Conservation (phyloP, 2,888 invertebrate species). For the Agrochola lychnidis region DNA sequence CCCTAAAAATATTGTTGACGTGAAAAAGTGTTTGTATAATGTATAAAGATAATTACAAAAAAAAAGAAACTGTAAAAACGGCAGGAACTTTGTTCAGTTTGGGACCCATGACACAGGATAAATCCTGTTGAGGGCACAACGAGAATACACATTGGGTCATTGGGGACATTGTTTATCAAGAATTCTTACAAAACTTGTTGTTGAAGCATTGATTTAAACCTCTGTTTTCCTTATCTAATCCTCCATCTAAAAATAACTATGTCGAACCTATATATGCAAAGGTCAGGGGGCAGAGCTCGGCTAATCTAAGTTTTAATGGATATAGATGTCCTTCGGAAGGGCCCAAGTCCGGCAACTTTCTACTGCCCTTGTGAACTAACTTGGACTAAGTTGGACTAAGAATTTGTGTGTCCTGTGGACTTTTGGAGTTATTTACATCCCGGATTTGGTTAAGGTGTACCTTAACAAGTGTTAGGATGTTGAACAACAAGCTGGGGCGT, state of each 20-base stretch:
- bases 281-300: constrained; percentile 32
- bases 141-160: background rate
- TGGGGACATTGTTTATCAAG: background rate
- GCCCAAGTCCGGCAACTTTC: constrained; percentile 48
- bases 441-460: constrained; percentile 24
- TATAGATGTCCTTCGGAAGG: constrained; percentile 57
- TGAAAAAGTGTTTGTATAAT: background rate
- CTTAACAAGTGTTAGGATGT: constrained; percentile 4
- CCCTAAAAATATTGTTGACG: background rate
- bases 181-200: background rate
- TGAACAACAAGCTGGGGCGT: background rate
- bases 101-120: background rate
- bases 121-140: background rate
- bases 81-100: background rate
- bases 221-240: constrained; percentile 13
- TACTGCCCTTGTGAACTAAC: constrained; percentile 37
- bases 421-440: constrained; percentile 47
- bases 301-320: constrained; percentile 70
- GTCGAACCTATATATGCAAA: constrained; percentile 38
- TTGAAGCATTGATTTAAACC: background rate
- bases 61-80: background rate
- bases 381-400: constrained; percentile 49
- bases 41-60: background rate
- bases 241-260: constrained; percentile 48
- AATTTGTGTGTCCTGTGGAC: constrained; percentile 47